A percentile compares a stretch with the other conserved stretches of the same genome.
Conservation (phyloP, 2,888 invertebrate genomes). For the Papilio protenor region DNA sequence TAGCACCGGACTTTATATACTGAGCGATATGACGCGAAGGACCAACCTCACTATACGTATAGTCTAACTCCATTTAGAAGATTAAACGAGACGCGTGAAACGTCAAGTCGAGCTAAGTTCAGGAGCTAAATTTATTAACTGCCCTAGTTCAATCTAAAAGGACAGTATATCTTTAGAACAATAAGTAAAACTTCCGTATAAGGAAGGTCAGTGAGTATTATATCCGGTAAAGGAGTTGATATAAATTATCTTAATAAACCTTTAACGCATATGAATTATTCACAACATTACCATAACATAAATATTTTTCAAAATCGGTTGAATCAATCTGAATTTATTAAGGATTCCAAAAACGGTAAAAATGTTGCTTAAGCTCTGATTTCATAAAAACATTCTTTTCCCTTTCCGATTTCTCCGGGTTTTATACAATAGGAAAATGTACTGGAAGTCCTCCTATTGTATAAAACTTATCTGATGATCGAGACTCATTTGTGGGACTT, state of each 20-base stretch:
- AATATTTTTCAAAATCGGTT: slow-evolving; percentile 7
- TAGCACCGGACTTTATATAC: slow-evolving; percentile 72
- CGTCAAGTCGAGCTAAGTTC: slow-evolving; percentile 58
- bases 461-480: neutral
- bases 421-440: no score
- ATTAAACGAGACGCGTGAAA: slow-evolving; percentile 71
- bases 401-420: neutral
- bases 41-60: slow-evolving; percentile 52
- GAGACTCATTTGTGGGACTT: neutral
- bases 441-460: neutral
- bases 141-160: slow-evolving; percentile 42
- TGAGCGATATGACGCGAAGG: slow-evolving; percentile 53
- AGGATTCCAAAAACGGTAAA: neutral
- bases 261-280: slow-evolving; percentile 19
- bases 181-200: slow-evolving; percentile 31
- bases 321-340: slow-evolving; percentile 16
- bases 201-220: slow-evolving; percentile 33
- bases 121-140: slow-evolving; percentile 50
- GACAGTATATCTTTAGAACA: slow-evolving; percentile 13
- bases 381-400: neutral
- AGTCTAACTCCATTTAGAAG: slow-evolving; percentile 65
- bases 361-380: neutral
- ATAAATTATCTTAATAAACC: slow-evolving; percentile 26
- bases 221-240: slow-evolving; percentile 23
- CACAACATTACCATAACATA: slow-evolving; percentile 2